These are phyloP conservation scores for Augochlorella aurata DNA, from an alignment of 2,888 invertebrate species.

Conservation along the genomic window DNA sequence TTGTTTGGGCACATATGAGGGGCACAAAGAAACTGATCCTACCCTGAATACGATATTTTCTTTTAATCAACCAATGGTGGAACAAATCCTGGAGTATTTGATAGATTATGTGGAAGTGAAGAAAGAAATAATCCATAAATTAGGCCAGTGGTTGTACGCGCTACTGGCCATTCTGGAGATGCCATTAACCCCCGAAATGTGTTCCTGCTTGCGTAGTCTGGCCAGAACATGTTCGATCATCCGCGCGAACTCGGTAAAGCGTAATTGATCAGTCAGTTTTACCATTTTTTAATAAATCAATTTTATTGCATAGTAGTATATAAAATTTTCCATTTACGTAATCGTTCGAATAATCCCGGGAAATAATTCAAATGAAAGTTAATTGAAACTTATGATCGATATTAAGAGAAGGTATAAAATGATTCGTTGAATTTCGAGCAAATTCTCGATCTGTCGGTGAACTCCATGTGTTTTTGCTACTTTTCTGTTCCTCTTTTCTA, in stretches of 20 bases:
- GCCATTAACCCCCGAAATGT: constrained; percentile 87
- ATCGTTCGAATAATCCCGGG: constrained; percentile 11
- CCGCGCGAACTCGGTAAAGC: constrained; percentile 80
- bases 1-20: constrained; percentile 77
- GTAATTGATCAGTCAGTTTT: constrained; percentile 53
- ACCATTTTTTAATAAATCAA: constrained; percentile 55
- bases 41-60: constrained; percentile 78
- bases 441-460: constrained; percentile 13
- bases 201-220: constrained; percentile 85
- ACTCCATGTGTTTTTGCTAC: not conserved
- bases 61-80: constrained; percentile 82
- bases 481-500: constrained; percentile 39
- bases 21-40: constrained; percentile 56
- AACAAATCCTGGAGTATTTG: constrained; percentile 83
- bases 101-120: constrained; percentile 82
- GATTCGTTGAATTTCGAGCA: constrained; percentile 39
- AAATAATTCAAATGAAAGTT: constrained; percentile 31
- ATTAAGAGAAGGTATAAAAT: constrained; percentile 35
- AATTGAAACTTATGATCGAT: constrained; percentile 20
- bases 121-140: constrained; percentile 81
- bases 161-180: constrained; percentile 86
- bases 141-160: constrained; percentile 89
- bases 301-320: constrained; percentile 52
- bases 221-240: constrained; percentile 86
- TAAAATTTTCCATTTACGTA: constrained; percentile 47